Percentiles rank a stretch among this genome's conserved stretches.
Evolutionary conservation across 2,888 invertebrate genomes (phyloP).

Genomic region (Platynereis dumerilii): DNA sequence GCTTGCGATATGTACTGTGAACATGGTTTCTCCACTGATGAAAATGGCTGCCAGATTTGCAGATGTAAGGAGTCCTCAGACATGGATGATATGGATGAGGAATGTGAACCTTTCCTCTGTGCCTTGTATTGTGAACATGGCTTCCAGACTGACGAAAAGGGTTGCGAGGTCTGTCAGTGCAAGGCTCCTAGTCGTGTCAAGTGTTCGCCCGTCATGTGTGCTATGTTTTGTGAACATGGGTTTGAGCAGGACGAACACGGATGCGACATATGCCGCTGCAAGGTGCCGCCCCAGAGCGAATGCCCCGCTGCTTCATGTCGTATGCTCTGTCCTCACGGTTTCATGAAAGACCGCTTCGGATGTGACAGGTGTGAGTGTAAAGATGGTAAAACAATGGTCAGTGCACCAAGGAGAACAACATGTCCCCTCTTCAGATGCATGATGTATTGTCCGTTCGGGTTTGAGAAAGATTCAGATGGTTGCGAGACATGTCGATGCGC

Average conservation of each 20-base stretch:
- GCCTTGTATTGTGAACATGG: slow-evolving; percentile 15
- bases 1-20: slow-evolving; percentile 18
- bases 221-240: slow-evolving; percentile 12
- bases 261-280: neutral
- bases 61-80: neutral
- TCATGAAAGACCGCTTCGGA: slow-evolving; percentile 4
- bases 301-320: neutral
- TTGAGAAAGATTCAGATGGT: slow-evolving; percentile 26
- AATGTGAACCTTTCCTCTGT: slow-evolving; percentile 2
- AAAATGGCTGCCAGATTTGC: slow-evolving; percentile 16
- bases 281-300: neutral
- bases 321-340: slow-evolving; percentile 11
- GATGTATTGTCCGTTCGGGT: slow-evolving; percentile 32
- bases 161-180: slow-evolving; percentile 13
- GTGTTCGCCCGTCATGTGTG: slow-evolving; percentile 12
- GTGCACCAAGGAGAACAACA: neutral
- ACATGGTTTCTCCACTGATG: slow-evolving; percentile 9
- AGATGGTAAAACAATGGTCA: neutral
- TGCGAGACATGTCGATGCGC: slow-evolving; percentile 31
- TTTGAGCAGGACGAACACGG: slow-evolving; percentile 13
- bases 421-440: slow-evolving; percentile 26
- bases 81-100: neutral
- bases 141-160: slow-evolving; percentile 11
- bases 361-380: slow-evolving; percentile 20
- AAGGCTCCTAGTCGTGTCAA: neutral